Evolutionary conservation across 23 tunicate genomes (phyloP).

Genomic region (Pegea sp.): DNA sequence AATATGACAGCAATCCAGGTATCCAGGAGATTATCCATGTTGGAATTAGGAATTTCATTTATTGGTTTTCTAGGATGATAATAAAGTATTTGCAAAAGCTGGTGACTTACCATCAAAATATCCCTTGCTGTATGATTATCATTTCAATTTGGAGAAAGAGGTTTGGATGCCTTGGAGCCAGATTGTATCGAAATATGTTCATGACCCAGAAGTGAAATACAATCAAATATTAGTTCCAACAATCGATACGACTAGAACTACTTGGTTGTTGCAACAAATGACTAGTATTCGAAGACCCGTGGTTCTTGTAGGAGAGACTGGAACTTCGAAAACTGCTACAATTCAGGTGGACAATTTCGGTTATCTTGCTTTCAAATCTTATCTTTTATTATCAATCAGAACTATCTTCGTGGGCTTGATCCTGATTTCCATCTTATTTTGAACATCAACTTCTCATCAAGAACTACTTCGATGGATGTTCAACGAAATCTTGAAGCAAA

Average conservation of each 20-base stretch:
- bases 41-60: background rate
- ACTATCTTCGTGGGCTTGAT: constrained; percentile 63
- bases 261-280: constrained; percentile 72
- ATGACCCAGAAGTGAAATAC: constrained; percentile 76
- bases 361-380: background rate
- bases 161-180: constrained; percentile 89
- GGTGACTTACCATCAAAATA: constrained; percentile 73
- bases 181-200: constrained; percentile 73
- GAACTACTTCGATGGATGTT: constrained; percentile 99
- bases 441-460: constrained; percentile 96
- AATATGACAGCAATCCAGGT: constrained; percentile 47
- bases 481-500: constrained; percentile 97
- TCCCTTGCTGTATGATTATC: constrained; percentile 75
- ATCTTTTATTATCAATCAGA: constrained; percentile 6
- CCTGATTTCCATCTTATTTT: constrained; percentile 64
- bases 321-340: constrained; percentile 98
- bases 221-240: constrained; percentile 98
- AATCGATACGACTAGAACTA: constrained; percentile 91
- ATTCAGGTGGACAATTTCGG: constrained; percentile 38
- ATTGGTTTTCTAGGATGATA: constrained; percentile 38
- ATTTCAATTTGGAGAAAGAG: constrained; percentile 40
- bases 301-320: constrained; percentile 97
- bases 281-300: constrained; percentile 65
- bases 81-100: constrained; percentile 49
- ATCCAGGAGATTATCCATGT: background rate